Evolutionary conservation across 2,113 vertebrate species (phyloP).

Genomic region (Protobothrops flavoviridis): DNA sequence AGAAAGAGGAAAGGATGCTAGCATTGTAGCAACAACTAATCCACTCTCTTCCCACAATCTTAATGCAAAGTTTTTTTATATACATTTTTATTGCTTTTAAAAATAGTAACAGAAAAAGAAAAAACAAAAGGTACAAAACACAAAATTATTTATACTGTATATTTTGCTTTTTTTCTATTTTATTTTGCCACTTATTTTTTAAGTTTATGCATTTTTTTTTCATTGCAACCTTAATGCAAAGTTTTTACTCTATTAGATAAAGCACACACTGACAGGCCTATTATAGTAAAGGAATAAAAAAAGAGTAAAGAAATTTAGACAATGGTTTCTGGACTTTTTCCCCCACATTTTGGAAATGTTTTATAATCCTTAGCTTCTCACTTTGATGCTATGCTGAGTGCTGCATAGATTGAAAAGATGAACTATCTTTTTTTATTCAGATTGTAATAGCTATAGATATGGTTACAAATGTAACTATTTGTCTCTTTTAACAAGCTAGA

Average conservation of each 20-base stretch:
- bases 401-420: background rate
- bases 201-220: background rate
- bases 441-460: background rate
- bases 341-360: background rate
- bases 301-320: background rate
- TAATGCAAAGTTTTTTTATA: slow-evolving; percentile 9
- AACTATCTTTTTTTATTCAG: background rate
- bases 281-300: background rate
- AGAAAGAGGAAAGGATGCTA: background rate
- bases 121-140: background rate
- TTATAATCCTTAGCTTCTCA: background rate
- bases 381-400: background rate
- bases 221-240: background rate
- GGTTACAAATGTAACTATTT: background rate
- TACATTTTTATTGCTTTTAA: background rate
- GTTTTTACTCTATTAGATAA: background rate
- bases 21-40: background rate
- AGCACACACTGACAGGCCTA: background rate
- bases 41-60: background rate
- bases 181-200: background rate
- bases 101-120: background rate
- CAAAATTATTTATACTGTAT: background rate
- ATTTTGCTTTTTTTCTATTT: background rate
- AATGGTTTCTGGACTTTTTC: background rate
- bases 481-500: background rate